Base-by-base conservation (phyloP, 1,140 invertebrate species). In the Planococcus citri region DNA sequence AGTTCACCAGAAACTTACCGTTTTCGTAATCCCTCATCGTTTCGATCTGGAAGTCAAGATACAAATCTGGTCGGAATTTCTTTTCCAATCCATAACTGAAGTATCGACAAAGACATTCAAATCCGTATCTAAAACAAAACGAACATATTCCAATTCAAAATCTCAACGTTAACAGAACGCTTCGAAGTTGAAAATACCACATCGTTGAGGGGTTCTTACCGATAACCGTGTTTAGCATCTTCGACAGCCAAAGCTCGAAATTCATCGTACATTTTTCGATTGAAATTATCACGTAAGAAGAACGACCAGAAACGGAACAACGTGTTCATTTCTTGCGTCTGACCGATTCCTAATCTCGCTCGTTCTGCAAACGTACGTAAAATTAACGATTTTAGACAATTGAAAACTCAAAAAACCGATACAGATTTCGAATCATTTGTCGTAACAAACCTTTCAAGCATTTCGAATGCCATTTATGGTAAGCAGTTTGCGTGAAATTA, bases 271-370 rank as follows among this genome's bases (percentile, higher is more conserved):
- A 99, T 98, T 74, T 90, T 95, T 74, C 90, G 86, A 81, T 98
- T 98, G 80, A 97, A 99, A 79, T 98, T 95, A 78, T 98, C 95
- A 69, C 96, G 82, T 58, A 99, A 83, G 82, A 99, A 99, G 85
- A 98, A 98, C 24, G 96, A 98, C 97, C 97, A 99, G 82, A 99
- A 99, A 71, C 97, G 84, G 82, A 95, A 97, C 1, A 97, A 82
- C 0, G 95, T 97, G 78, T 97, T 97, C 95, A 97, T 97, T 79
- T 97, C 94, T 76, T 92, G 91, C 14, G 92, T 94, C 74, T 92
- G 89, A 0, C 96, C 96, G 75, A 89, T 88, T 67, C 96, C 95
- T 60, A 94, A 82, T 77, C 89, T 87, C 79, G 93, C 93, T 70
- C 95, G 87, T 77, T 95, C 92, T 92, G 76, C 3, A 25, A 64